Evolutionary conservation across 2,888 invertebrate genomes (phyloP).

Genomic region (Megamerina dolium): DNA sequence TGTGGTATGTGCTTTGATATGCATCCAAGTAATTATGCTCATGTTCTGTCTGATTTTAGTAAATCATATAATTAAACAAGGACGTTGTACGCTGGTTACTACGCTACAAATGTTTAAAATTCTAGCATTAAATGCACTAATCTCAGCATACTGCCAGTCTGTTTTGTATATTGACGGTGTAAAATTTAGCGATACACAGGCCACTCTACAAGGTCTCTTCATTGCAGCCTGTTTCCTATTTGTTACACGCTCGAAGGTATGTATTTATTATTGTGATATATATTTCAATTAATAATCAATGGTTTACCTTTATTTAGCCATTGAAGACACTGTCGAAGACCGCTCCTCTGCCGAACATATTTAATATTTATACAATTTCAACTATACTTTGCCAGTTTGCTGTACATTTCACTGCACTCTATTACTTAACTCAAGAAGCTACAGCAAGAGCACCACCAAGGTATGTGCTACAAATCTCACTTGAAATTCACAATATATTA

Average conservation of each 20-base stretch:
- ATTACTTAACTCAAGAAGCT: constrained; percentile 83
- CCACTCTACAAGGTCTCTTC: constrained; percentile 92
- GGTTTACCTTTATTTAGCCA: constrained; percentile 65
- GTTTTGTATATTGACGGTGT: constrained; percentile 97
- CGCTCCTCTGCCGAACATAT: constrained; percentile 95
- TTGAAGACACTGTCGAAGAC: constrained; percentile 86
- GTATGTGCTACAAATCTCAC: constrained; percentile 45
- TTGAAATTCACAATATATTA: background rate
- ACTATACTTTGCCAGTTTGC: constrained; percentile 93
- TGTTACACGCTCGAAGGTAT: constrained; percentile 93
- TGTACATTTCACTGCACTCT: constrained; percentile 86
- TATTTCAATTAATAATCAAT: background rate
- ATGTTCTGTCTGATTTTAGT: constrained; percentile 55
- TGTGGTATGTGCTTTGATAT: constrained; percentile 69
- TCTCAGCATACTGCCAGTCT: constrained; percentile 97
- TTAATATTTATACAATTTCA: constrained; percentile 93
- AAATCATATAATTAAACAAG: constrained; percentile 98
- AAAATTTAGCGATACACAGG: constrained; percentile 96
- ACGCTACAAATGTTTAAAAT: constrained; percentile 99
- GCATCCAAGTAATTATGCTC: background rate
- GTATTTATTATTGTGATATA: background rate
- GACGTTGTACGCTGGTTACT: constrained; percentile 96
- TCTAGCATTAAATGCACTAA: constrained; percentile 92
- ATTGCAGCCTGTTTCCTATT: constrained; percentile 96
- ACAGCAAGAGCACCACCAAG: constrained; percentile 63